Conservation (phyloP, 2,888 invertebrate genomes). For the Cordilura impudica region DNA sequence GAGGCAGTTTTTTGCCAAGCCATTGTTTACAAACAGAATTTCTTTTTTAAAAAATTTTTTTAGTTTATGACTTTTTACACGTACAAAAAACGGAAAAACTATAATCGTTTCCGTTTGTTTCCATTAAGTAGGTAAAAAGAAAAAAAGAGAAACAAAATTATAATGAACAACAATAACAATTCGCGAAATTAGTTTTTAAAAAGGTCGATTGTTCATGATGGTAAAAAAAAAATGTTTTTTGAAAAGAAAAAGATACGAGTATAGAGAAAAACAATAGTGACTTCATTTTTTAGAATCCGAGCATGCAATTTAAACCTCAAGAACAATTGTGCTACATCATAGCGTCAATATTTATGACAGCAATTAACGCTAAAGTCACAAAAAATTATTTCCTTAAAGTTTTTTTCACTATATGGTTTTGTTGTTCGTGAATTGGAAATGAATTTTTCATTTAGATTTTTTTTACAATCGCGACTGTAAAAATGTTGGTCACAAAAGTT, state of each 20-base stretch:
- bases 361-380: constrained; percentile 48
- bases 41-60: constrained; percentile 42
- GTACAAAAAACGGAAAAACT: constrained; percentile 46
- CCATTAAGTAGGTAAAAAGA: constrained; percentile 32
- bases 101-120: constrained; percentile 59
- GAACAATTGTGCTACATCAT: constrained; percentile 34
- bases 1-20: constrained; percentile 55
- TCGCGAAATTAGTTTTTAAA: constrained; percentile 21
- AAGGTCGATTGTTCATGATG: not conserved
- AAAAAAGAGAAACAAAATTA: not conserved
- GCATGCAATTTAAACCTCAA: constrained; percentile 69
- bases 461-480: constrained; percentile 25
- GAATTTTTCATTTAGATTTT: not conserved
- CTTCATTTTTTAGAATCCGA: constrained; percentile 76
- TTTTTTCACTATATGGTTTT: not conserved
- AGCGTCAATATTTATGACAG: constrained; percentile 48
- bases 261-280: constrained; percentile 67
- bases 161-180: not conserved
- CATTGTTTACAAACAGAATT: constrained; percentile 10
- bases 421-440: constrained; percentile 7
- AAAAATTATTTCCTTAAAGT: constrained; percentile 18
- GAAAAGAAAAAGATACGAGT: not conserved
- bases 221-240: not conserved
- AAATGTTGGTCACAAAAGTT: constrained; percentile 51
- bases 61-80: constrained; percentile 33